These are phyloP conservation scores for Aepyceros melampus DNA, from an alignment of 2,113 vertebrate genomes.

Conservation along the genomic window DNA sequence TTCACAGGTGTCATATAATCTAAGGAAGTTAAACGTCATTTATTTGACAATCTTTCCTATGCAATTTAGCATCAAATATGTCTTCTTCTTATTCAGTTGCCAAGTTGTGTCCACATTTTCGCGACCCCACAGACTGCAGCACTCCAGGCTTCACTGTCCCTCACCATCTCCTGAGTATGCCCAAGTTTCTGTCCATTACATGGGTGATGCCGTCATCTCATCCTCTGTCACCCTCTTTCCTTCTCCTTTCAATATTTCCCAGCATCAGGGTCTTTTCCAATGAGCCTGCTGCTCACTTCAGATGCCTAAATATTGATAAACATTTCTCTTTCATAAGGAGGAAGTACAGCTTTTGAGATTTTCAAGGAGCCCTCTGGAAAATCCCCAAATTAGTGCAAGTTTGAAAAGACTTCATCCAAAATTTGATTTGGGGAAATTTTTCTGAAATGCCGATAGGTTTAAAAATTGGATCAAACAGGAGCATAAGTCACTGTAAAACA, in stretches of 20 bases:
- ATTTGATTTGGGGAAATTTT: not conserved
- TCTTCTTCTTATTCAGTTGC: not conserved
- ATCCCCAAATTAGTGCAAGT: not conserved
- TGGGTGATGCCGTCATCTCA: not conserved
- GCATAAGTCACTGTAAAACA: not conserved
- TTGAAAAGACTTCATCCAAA: not conserved
- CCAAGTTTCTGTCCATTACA: not conserved
- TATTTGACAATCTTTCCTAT: not conserved
- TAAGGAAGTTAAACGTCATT: not conserved
- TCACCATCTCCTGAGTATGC: not conserved
- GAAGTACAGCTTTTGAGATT: not conserved
- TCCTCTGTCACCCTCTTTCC: not conserved
- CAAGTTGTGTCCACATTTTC: not conserved
- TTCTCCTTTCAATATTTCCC: not conserved
- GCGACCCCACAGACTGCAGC: accelerated
- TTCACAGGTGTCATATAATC: not conserved
- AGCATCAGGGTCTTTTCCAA: not conserved
- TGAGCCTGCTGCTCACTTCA: not conserved
- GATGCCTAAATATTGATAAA: not conserved
- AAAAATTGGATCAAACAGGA: not conserved
- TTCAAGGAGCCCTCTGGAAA: not conserved
- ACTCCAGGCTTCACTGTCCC: not conserved
- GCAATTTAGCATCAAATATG: not conserved
- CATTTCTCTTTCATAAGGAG: not conserved
- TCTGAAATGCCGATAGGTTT: not conserved